These are phyloP conservation scores for Tychaedon coryphoeus DNA, from an alignment of 2,113 vertebrate species.

Conservation along the genomic window DNA sequence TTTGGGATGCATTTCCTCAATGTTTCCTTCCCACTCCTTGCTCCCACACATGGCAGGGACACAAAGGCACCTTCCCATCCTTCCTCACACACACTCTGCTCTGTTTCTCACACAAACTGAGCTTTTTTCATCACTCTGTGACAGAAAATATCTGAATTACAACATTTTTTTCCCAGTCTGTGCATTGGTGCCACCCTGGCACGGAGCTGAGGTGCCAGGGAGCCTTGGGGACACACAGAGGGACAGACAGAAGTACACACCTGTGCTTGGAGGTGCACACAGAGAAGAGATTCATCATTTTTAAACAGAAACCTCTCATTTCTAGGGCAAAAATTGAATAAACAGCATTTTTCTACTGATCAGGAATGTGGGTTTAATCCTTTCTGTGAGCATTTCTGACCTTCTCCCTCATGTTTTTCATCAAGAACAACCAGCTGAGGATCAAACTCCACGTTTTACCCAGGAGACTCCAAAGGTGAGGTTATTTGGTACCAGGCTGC, in stretches of 20 bases:
- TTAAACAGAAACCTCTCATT: background rate
- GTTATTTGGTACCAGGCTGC: background rate
- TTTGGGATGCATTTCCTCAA: background rate
- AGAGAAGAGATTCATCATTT: background rate
- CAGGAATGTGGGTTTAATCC: background rate
- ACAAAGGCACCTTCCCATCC: background rate
- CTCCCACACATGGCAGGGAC: accelerated
- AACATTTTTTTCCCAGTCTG: background rate
- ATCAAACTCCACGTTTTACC: accelerated
- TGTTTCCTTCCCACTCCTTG: background rate
- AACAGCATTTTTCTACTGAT: background rate
- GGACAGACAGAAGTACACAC: accelerated
- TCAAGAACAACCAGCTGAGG: background rate
- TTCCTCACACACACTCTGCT: background rate
- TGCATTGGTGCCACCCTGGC: accelerated
- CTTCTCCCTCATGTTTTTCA: background rate
- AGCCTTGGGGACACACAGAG: background rate
- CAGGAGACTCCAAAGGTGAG: background rate
- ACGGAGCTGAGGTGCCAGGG: background rate
- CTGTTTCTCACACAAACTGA: accelerated
- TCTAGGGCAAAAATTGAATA: background rate
- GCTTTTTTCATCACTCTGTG: background rate
- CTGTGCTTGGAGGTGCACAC: background rate
- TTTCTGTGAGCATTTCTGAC: background rate
- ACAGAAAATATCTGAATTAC: background rate